phyloP scores from a whole-genome alignment of 2,888 invertebrate species.

The Amiota minor region DNA sequence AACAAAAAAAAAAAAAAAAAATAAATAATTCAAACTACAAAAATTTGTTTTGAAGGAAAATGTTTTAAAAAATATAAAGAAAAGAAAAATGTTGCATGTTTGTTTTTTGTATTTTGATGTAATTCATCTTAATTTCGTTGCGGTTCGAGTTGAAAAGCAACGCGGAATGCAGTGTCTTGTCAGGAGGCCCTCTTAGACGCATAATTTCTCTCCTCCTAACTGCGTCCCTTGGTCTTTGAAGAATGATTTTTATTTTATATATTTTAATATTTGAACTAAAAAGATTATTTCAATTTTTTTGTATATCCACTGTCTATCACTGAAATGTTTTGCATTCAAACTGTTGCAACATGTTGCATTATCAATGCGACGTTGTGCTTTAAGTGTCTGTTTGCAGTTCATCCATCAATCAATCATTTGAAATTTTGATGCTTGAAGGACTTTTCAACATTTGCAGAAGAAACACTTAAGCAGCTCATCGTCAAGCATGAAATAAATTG shows the following conservation, averaged over 20 bases:
- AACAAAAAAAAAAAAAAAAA: too few species aligned
- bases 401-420: conserved; percentile 58
- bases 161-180: conserved; percentile 58
- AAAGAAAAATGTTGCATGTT: too few species aligned
- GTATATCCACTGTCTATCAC: neutral
- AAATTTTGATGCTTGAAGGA: too few species aligned
- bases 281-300: neutral
- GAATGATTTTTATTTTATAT: neutral
- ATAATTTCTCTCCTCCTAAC: neutral
- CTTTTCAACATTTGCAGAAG: too few species aligned
- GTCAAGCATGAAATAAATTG: too few species aligned
- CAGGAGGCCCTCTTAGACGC: conserved; percentile 25
- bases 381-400: conserved; percentile 14
- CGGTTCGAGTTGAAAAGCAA: conserved; percentile 69
- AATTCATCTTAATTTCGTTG: conserved; percentile 71
- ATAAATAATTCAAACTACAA: too few species aligned
- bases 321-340: neutral
- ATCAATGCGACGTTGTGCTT: neutral
- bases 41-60: too few species aligned
- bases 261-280: neutral
- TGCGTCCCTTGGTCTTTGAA: neutral
- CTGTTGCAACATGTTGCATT: neutral
- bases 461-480: too few species aligned
- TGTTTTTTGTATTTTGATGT: conserved; percentile 49
- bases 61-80: too few species aligned